Evolutionary conservation across 1,140 invertebrate species (phyloP).

Genomic region (Ceratina australensis): DNA sequence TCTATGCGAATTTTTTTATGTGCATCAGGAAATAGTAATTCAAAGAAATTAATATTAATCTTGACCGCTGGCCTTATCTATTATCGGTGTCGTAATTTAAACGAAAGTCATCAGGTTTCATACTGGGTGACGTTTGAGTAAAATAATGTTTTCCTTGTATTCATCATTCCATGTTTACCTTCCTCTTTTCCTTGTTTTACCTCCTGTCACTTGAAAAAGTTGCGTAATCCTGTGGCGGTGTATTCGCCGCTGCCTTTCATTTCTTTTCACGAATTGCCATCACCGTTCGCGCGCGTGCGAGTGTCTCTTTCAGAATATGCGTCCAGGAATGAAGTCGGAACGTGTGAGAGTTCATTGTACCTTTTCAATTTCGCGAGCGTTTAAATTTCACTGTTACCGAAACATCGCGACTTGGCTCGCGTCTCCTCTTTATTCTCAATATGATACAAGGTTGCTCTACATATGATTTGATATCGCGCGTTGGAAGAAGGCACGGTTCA

Average conservation of each 20-base stretch:
- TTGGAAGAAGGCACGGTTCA: not conserved
- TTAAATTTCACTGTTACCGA: slow-evolving; percentile 46
- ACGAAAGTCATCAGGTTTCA: no score
- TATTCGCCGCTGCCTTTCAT: slow-evolving; percentile 49
- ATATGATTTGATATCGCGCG: not conserved
- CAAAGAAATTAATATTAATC: not conserved
- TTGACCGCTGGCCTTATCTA: not conserved
- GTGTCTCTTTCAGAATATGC: slow-evolving; percentile 37
- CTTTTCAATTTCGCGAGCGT: slow-evolving; percentile 48
- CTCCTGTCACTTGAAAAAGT: slow-evolving; percentile 46
- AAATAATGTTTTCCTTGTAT: not conserved
- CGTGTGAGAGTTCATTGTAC: slow-evolving; percentile 45
- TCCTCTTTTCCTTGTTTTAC: slow-evolving; percentile 23
- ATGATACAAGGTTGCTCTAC: not conserved
- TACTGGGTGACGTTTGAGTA: no score
- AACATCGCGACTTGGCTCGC: not conserved
- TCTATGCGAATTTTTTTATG: not conserved
- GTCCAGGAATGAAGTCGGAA: slow-evolving; percentile 3
- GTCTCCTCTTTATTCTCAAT: not conserved
- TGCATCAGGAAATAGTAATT: not conserved
- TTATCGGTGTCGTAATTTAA: no score
- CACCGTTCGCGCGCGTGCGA: slow-evolving; percentile 18
- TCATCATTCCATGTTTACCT: not conserved
- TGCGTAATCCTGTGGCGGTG: slow-evolving; percentile 42
- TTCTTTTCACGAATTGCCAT: slow-evolving; percentile 45